Base-by-base conservation (phyloP, 2,797 vertebrate genomes). In the Trematomus bernacchii region DNA sequence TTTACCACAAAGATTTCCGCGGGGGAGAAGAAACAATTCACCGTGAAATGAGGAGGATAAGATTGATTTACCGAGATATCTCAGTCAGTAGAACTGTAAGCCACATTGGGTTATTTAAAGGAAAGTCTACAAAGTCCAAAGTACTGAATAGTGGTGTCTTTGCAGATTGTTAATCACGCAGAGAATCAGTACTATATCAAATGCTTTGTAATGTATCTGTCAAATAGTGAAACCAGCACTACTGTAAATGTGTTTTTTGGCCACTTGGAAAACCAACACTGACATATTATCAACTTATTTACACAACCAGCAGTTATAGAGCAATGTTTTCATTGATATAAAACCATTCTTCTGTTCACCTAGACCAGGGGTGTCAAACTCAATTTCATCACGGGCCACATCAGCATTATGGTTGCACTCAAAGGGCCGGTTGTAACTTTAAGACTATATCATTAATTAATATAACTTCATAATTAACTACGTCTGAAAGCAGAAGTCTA, bases 11-110 rank as follows among this genome's bases (percentile, higher is more conserved):
- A 87, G 63, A 63, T 23, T 72, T 79, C 81, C 53, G 8, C 0
- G 2, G 71, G 74, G 88, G 65, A 54, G 59, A 81, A 84, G 67
- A 87, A 84, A 84, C 88, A 78, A 88, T 88, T 88, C 66, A 63
- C 55, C 0, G 12, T 62, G 73, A 90, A 89, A 90, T 78, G 78
- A 85, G 71, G 71, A 73, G 80, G 83, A 83, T 68, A n/a, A 71
- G 77, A 89, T 87, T 82, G 87, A 90, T 86, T 87, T 64, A 70
- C 8, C 0, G 66, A 48, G 82, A 67, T 71, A 75, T 70, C 70
- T 66, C 53, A 61, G 57, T 50, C 46, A 16, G 50, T 55, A 19
- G 62, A 73, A 65, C 21, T 55, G 65, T 61, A 40, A 27, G 37
- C 42, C 19, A 8, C 19, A 65, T 23, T 64, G 74, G 81, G 88